phyloP scores from a whole-genome alignment of 2,888 invertebrate species.

The Ormyrus rosae region DNA sequence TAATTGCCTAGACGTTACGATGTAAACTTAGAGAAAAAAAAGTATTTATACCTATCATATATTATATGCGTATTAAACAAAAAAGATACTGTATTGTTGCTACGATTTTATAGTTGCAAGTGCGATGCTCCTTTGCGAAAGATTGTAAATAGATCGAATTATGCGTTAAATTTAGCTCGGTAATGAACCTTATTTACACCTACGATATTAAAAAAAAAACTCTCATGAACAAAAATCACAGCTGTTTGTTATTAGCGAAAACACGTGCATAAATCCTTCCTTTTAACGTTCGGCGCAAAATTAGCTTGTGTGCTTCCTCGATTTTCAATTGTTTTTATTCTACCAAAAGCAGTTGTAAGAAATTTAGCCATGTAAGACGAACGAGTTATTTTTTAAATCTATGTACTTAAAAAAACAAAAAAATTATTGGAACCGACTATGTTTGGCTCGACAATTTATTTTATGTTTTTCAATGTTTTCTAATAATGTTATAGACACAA shows the following conservation, averaged over 20 bases:
- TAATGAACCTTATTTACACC: too few species aligned
- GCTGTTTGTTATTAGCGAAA: background rate
- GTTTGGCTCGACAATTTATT: constrained; percentile 3
- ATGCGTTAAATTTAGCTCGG: too few species aligned
- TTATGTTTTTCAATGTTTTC: constrained; percentile 8
- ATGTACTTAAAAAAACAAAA: too few species aligned
- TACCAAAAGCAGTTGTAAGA: background rate
- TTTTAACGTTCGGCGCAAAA: constrained; percentile 7
- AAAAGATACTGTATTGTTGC: constrained; percentile 49
- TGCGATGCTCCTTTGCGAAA: constrained; percentile 23
- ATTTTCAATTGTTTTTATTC: background rate
- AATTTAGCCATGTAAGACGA: too few species aligned
- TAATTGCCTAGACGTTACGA: constrained; percentile 44
- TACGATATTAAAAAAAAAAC: constrained; percentile 11
- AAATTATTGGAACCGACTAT: too few species aligned
- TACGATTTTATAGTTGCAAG: constrained; percentile 37
- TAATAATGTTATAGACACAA: constrained; percentile 6
- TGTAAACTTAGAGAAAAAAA: constrained; percentile 50
- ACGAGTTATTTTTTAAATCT: too few species aligned
- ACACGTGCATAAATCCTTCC: background rate
- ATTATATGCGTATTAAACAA: constrained; percentile 45
- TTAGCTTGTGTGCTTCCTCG: constrained; percentile 22
- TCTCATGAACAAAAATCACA: background rate
- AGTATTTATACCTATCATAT: constrained; percentile 53
- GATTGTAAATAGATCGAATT: background rate